Evolutionary conservation across 2,797 vertebrate species (phyloP), one percentile per base, ranked within the genome.

Genomic region (Acanthopagrus latus): DNA sequence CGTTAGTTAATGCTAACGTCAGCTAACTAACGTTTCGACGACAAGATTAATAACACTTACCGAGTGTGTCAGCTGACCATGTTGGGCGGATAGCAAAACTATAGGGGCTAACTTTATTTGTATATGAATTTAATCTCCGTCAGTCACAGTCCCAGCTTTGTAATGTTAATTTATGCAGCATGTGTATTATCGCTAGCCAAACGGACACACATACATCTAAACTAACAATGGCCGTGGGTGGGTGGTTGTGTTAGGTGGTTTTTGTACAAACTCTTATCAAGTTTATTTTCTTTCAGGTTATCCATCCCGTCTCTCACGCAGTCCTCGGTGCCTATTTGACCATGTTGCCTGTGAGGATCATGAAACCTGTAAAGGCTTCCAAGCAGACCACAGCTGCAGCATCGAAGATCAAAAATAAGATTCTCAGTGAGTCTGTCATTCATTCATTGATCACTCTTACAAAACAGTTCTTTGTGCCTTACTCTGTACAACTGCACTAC

Each of bases 331-430:
- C 57, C 20, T 3, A 6, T 46, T 21, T 46, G 3, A 8, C 13
- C 0, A 85, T 89, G 87, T 66, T 86, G 2, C 20, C 76, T 1
- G 7, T n/a, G 18, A 81, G 75, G 71, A 93, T 66, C 27, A 89
- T 85, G 81, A 50, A 27, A 4, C 73, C 84, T 5, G 52, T 47
- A 13, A 85, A 88, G 62, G n/a, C 65, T 27, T 64, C 84, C 21
- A 94, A 91, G 52, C 86, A 91, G 67, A 76, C 86, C 17, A 60
- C 86, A 43, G 68, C 76, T 2, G 86, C 88, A 14, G 94, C 91
- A 13, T 90, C 93, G 16, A 96, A 95, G 80, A 94, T 96, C 66
- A 96, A 95, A 86, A 92, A 93, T 12, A 96, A 95, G 87, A 85
- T 94, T 20, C 90, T 92, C 52, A 96, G 95, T 96, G 78, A 90